Percentiles rank a stretch among this genome's conserved stretches.
Evolutionary conservation across 1,140 invertebrate species (phyloP).

Genomic region (Chrysopa pallens): DNA sequence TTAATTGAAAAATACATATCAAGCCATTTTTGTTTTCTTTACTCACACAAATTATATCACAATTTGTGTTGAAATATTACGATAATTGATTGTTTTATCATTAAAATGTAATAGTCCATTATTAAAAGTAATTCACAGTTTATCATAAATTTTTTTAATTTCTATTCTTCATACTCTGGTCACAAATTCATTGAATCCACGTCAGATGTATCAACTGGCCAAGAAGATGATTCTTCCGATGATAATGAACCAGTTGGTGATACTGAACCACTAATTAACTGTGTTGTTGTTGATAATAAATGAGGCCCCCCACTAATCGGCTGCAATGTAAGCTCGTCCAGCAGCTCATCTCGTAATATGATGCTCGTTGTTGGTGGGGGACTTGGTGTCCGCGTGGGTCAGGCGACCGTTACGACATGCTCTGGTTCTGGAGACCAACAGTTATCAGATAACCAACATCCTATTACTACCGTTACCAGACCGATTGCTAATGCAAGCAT

Average conservation of each 20-base stretch:
- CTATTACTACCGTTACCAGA: constrained; percentile 47
- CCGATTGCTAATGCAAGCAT: constrained; percentile 49
- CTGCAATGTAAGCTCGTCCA: constrained; percentile 4
- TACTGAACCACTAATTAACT: constrained; percentile 2
- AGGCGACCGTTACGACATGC: constrained; percentile 39
- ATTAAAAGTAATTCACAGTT: no score
- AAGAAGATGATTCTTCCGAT: background rate
- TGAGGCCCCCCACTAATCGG: constrained; percentile 9
- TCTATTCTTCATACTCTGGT: background rate
- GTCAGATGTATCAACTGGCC: constrained; percentile 1
- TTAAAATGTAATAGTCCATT: no score
- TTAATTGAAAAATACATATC: no score
- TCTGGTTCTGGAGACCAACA: constrained; percentile 56
- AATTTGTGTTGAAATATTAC: no score
- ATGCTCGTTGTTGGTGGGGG: constrained; percentile 17
- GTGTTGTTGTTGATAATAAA: constrained; percentile 5
- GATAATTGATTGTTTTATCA: no score
- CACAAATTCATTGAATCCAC: constrained; percentile 3
- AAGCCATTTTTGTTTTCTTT: no score
- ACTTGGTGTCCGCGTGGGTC: constrained; percentile 35
- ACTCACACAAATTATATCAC: no score
- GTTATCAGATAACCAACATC: constrained; percentile 56
- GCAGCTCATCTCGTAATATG: no score
- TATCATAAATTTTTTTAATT: background rate
- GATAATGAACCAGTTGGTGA: constrained; percentile 5